These are phyloP conservation scores for Polyergus mexicanus DNA, from an alignment of 1,140 invertebrate genomes.

Conservation along the genomic window DNA sequence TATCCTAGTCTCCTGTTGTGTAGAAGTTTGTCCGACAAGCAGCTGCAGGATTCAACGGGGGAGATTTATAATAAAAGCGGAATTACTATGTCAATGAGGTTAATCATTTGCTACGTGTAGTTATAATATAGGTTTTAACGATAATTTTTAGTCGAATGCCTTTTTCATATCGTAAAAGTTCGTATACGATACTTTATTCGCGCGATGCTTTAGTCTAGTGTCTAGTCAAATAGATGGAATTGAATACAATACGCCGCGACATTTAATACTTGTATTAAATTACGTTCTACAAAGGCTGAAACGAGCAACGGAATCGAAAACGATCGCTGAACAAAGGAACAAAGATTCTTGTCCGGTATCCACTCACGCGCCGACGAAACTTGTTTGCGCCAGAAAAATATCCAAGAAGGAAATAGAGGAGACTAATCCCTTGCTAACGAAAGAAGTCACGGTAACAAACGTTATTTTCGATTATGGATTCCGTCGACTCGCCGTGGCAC, in stretches of 20 bases:
- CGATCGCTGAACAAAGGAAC: conserved; percentile 21
- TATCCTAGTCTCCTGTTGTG: conserved; percentile 90
- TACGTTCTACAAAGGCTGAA: conserved; percentile 77
- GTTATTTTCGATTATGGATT: not conserved
- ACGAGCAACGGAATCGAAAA: conserved; percentile 75
- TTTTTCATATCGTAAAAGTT: not conserved
- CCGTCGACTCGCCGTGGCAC: not conserved
- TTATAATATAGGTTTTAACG: conserved; percentile 1
- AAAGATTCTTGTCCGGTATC: conserved; percentile 53
- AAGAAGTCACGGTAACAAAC: conserved; percentile 72
- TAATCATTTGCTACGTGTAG: conserved; percentile 38
- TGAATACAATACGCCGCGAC: not conserved
- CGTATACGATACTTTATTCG: not conserved
- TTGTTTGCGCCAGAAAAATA: conserved; percentile 70
- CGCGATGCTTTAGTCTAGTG: not conserved
- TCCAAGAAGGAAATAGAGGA: conserved; percentile 79
- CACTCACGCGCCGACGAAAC: conserved; percentile 70
- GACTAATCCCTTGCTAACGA: conserved; percentile 76
- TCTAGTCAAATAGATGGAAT: not conserved
- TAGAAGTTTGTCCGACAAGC: conserved; percentile 89
- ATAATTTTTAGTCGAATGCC: not conserved
- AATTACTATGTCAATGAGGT: conserved; percentile 89
- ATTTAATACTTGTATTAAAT: conserved; percentile 18
- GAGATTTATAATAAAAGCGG: conserved; percentile 85
- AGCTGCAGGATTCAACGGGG: conserved; percentile 85